These are phyloP conservation scores for Bufotes viridis DNA, from an alignment of 2,797 vertebrate genomes.

Conservation along the genomic window DNA sequence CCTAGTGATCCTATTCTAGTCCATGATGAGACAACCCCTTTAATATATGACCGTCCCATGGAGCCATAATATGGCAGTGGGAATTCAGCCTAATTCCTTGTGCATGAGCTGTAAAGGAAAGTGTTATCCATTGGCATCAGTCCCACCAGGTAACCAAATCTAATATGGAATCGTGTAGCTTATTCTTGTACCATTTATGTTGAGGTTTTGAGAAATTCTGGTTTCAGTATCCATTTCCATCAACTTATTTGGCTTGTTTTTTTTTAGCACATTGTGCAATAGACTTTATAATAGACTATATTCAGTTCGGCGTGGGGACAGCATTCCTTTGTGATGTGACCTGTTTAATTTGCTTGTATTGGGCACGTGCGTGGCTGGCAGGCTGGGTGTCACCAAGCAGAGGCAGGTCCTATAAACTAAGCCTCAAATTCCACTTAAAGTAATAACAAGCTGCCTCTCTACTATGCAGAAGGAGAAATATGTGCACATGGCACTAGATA, in stretches of 20 bases:
- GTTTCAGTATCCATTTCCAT: background rate
- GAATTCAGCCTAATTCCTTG: no score
- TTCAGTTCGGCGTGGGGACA: background rate
- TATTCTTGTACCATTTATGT: no score
- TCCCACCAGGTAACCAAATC: no score
- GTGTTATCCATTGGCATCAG: no score
- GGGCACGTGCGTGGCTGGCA: conserved; percentile 44
- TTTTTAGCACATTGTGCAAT: background rate
- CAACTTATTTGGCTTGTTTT: background rate
- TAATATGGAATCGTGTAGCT: no score
- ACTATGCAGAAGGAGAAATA: background rate
- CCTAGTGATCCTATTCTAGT: no score
- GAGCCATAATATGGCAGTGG: no score
- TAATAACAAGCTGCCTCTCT: conserved; percentile 16
- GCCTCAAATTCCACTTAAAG: conserved; percentile 27
- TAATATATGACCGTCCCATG: no score
- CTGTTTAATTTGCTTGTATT: conserved; percentile 29
- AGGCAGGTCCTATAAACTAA: conserved; percentile 38
- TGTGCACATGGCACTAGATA: background rate
- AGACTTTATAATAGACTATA: no score
- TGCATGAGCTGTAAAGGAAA: no score
- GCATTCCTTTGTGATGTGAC: conserved; percentile 55
- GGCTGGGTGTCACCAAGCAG: conserved; percentile 16
- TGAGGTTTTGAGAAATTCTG: background rate
- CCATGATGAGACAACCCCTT: no score